Percentiles rank a stretch among this genome's conserved stretches.
Conservation (phyloP, 2,113 vertebrate species). For the Chlamydotis undulata region DNA sequence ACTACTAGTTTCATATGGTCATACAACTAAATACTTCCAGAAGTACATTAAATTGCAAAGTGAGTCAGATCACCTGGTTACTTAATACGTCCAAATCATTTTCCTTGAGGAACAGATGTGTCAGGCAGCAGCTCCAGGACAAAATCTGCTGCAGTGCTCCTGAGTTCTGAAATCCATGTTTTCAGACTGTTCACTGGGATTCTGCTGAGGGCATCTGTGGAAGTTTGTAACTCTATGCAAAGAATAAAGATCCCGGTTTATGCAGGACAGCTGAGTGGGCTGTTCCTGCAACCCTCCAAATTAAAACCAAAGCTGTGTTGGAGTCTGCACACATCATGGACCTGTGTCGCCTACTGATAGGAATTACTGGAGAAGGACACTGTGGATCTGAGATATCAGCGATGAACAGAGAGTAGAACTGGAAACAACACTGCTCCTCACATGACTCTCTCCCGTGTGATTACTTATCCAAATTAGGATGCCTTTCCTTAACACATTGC, state of each 20-base stretch:
- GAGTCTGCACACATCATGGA: background rate
- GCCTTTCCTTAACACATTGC: conserved; percentile 16
- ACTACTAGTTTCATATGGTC: background rate
- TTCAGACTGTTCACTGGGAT: background rate
- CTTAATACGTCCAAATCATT: background rate
- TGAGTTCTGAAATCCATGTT: background rate
- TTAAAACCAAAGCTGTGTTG: background rate
- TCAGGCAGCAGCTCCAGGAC: background rate
- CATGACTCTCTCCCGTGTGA: conserved; percentile 2
- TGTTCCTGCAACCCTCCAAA: background rate
- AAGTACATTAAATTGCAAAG: background rate
- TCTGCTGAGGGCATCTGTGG: background rate
- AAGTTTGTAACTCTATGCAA: background rate
- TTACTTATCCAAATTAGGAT: conserved; percentile 42
- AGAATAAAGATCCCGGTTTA: background rate
- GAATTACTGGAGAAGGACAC: background rate
- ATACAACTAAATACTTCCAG: background rate
- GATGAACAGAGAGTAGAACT: background rate
- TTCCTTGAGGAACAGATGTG: background rate
- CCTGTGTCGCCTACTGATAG: background rate
- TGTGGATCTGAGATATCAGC: background rate
- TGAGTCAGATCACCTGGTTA: background rate
- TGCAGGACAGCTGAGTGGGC: background rate
- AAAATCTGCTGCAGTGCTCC: background rate
- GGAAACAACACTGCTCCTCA: background rate